Evolutionary conservation across 2,797 vertebrate genomes (phyloP), one percentile per base, ranked within the genome.

Genomic region (Fringilla coelebs): DNA sequence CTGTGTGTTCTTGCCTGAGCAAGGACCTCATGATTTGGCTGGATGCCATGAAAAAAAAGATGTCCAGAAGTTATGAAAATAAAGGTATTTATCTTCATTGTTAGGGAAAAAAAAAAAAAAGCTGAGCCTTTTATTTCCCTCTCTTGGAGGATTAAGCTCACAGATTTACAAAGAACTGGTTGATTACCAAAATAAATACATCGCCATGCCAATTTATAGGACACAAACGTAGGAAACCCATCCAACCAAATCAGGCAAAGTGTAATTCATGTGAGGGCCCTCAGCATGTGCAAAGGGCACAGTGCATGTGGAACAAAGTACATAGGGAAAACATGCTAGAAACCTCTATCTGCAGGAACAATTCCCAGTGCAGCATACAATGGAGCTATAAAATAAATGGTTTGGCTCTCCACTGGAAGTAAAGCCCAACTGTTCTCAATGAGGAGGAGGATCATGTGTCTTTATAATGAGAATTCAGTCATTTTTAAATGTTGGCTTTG

Each of bases 401-500:
- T 66, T 92, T 58, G 87, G 89, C 95, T 95, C 90, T 94, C 93
- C 88, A 92, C 86, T 96, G 95, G 93, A 96, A 70, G 90, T 90
- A 96, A 96, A 97, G 65, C 94, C 94, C 91, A 89, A 94, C 83
- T 96, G 90, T 92, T 96, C 92, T 67, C 85, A 92, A 93, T 84
- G 93, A 85, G 86, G 51, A 94, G 77, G 72, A 96, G 94, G 95
- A 97, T 98, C 96, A 74, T 96, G 91, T 97, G 89, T 97, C 97
- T 97, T 97, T 95, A 88, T 97, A 97, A 97, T 87, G 88, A 98
- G 96, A 94, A 97, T 94, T 96, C 83, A 91, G 94, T 94, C 95
- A 88, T 97, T 95, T 95, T 96, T 90, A 93, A 96, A 96, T 66
- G 92, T 95, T 80, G 73, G 86, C 83, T 94, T 95, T 90, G 67